Conservation (phyloP, 2,888 invertebrate species). For the Linnaemya vulpina region DNA sequence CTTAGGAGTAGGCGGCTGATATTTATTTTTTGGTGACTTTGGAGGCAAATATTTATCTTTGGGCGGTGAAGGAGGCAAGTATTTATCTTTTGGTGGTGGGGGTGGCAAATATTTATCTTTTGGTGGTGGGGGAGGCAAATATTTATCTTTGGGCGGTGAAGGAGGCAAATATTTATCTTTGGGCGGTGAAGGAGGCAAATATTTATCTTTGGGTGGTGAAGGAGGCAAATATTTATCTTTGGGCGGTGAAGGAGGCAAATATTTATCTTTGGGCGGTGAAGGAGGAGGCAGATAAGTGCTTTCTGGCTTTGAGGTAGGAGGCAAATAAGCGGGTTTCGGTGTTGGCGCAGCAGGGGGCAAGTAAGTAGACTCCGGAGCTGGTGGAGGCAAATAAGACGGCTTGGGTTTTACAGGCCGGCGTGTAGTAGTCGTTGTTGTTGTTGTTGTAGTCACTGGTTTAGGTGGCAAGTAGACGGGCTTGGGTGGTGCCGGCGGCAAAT, state of each 20-base stretch:
- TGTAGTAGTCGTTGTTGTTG: conserved; percentile 71
- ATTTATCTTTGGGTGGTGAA: conserved; percentile 65
- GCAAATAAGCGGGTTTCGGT: background rate
- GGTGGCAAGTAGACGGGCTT: conserved; percentile 65
- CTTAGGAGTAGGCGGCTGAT: conserved; percentile 75
- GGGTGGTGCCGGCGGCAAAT: conserved; percentile 58
- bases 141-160: conserved; percentile 54
- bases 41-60: conserved; percentile 65
- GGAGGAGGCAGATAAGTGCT: conserved; percentile 55
- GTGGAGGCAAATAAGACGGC: conserved; percentile 71
- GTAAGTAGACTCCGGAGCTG: conserved; percentile 67
- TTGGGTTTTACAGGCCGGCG: conserved; percentile 65
- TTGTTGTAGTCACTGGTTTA: conserved; percentile 69
- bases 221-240: background rate
- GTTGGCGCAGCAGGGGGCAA: conserved; percentile 52
- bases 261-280: conserved; percentile 58
- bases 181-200: conserved; percentile 75
- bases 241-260: conserved; percentile 56
- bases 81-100: conserved; percentile 68
- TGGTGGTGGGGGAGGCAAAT: conserved; percentile 53
- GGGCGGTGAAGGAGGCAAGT: conserved; percentile 73
- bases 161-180: conserved; percentile 24
- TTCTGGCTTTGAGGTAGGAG: background rate
- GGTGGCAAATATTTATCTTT: conserved; percentile 70
- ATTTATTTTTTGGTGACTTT: conserved; percentile 72